Evolutionary conservation across 2,888 invertebrate species (phyloP).

Genomic region (Tridacna crocea): DNA sequence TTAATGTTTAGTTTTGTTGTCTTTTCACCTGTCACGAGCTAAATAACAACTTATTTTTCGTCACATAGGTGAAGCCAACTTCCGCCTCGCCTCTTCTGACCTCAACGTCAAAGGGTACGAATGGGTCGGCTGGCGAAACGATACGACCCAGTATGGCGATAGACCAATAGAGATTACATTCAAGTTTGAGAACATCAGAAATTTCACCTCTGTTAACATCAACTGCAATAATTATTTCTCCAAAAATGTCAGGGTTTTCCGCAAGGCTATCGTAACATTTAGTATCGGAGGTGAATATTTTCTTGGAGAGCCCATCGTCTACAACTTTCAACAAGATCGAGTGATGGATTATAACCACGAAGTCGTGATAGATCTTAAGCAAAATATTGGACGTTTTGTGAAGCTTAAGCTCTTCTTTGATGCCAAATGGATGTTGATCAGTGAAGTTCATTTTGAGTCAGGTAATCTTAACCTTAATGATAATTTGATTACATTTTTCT

Average conservation of each 20-base stretch:
- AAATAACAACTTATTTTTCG: neutral
- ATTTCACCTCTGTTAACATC: constrained; percentile 92
- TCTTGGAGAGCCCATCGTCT: constrained; percentile 90
- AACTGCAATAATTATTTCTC: constrained; percentile 94
- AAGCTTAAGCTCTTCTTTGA: constrained; percentile 91
- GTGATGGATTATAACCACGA: constrained; percentile 93
- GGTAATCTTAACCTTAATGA: constrained; percentile 86
- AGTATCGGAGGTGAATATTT: constrained; percentile 91
- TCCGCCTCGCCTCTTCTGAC: constrained; percentile 88
- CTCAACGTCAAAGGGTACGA: constrained; percentile 89
- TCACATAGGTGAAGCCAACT: constrained; percentile 89
- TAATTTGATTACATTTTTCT: too few relatives aligned
- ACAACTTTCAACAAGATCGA: constrained; percentile 89
- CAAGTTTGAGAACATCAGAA: constrained; percentile 94
- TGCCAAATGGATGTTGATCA: constrained; percentile 94
- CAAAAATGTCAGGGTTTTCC: constrained; percentile 93
- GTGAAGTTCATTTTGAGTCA: constrained; percentile 94
- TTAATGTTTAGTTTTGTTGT: too few relatives aligned
- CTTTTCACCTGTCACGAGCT: too few relatives aligned
- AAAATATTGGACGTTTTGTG: constrained; percentile 92
- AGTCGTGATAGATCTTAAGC: constrained; percentile 92
- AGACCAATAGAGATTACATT: constrained; percentile 90
- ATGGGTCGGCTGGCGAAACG: constrained; percentile 94
- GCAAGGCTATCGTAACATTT: constrained; percentile 91
- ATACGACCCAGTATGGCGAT: constrained; percentile 87